Conservation (phyloP, 2,797 vertebrate genomes). For the Sebastes dallii region DNA sequence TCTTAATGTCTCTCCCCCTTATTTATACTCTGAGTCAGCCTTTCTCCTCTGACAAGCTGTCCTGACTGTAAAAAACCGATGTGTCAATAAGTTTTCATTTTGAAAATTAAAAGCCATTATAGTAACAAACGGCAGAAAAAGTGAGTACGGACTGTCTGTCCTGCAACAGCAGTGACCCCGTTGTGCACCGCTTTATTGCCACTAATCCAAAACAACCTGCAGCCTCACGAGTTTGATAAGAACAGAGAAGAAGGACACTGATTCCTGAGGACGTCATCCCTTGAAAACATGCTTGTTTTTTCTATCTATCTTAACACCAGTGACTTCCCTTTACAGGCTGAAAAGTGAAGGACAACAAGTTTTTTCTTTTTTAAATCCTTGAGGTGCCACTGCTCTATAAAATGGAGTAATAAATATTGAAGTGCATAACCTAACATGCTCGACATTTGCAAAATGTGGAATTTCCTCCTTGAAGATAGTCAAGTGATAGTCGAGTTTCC, state of each 20-base stretch:
- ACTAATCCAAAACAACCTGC: slow-evolving; percentile 5
- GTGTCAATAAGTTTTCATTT: slow-evolving; percentile 30
- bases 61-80: slow-evolving; percentile 33
- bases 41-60: slow-evolving; percentile 22
- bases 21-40: slow-evolving; percentile 83
- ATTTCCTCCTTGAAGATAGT: neutral
- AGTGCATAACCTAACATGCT: neutral
- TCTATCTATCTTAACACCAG: neutral
- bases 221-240: slow-evolving; percentile 5
- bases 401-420: neutral
- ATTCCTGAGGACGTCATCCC: neutral
- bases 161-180: slow-evolving; percentile 11
- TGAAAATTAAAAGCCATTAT: neutral
- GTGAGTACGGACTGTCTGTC: neutral
- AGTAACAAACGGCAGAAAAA: neutral
- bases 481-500: neutral
- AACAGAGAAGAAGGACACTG: slow-evolving; percentile 9
- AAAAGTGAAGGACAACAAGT: neutral
- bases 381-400: neutral
- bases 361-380: neutral
- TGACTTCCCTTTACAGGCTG: neutral
- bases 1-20: slow-evolving; percentile 77
- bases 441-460: neutral
- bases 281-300: neutral
- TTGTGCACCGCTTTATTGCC: slow-evolving; percentile 8